These are phyloP conservation scores for Saccopteryx leptura DNA, from an alignment of 2,113 vertebrate species.

Conservation along the genomic window DNA sequence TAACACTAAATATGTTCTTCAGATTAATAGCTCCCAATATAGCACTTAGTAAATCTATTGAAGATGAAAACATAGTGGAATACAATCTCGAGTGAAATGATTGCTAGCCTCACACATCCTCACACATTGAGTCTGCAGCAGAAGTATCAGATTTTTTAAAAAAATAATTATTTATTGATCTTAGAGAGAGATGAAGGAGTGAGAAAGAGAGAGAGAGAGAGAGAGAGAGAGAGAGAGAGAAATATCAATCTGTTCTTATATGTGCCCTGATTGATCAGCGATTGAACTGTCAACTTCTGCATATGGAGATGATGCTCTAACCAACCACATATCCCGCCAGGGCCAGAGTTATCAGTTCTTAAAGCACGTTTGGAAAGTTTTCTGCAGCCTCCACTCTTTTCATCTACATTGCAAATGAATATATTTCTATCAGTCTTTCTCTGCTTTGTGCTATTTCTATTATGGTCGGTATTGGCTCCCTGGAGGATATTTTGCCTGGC, in stretches of 20 bases:
- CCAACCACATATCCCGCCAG: too few relatives aligned
- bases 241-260: too few relatives aligned
- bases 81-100: neutral
- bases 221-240: too few relatives aligned
- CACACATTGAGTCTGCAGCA: rapidly evolving
- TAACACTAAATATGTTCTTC: neutral
- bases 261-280: too few relatives aligned
- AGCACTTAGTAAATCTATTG: neutral
- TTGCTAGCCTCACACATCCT: rapidly evolving
- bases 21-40: neutral
- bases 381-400: neutral
- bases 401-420: neutral
- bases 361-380: neutral
- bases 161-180: too few relatives aligned
- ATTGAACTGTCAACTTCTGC: too few relatives aligned
- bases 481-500: neutral
- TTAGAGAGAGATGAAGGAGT: too few relatives aligned
- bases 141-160: too few relatives aligned
- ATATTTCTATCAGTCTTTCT: neutral
- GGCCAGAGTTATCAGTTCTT: too few relatives aligned
- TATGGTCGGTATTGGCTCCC: neutral
- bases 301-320: too few relatives aligned
- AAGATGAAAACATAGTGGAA: neutral
- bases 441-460: neutral
- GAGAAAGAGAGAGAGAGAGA: too few relatives aligned